A percentile compares a stretch with the other conserved stretches of the same genome.
These are phyloP conservation scores for Anorthoa munda DNA, from an alignment of 2,888 invertebrate genomes.

Conservation along the genomic window DNA sequence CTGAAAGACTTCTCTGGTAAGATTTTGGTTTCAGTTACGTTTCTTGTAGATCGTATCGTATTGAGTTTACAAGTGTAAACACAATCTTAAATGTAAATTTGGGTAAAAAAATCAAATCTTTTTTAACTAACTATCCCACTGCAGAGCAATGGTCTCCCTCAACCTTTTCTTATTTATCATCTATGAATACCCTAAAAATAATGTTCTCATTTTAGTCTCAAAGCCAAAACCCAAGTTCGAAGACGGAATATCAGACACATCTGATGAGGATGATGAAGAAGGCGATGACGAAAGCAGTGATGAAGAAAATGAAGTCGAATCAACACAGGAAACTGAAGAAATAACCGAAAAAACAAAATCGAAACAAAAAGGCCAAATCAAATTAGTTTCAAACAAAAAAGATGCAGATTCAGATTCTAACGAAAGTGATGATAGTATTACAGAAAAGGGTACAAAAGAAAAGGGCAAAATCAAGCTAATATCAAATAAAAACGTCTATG, in stretches of 20 bases:
- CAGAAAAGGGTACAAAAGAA: constrained; percentile 38
- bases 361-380: constrained; percentile 32
- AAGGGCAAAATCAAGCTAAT: constrained; percentile 43
- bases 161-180: not conserved
- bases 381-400: constrained; percentile 45
- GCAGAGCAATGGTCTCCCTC: not conserved
- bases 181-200: not conserved
- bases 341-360: constrained; percentile 22
- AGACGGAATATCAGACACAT: constrained; percentile 85
- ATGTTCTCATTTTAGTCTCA: constrained; percentile 77
- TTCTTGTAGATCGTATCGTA: too few relatives aligned
- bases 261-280: constrained; percentile 78
- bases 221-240: constrained; percentile 84
- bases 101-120: too few relatives aligned
- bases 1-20: constrained; percentile 84
- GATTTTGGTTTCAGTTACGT: not conserved
- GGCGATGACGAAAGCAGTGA: constrained; percentile 65
- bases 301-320: constrained; percentile 44
- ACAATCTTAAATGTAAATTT: too few relatives aligned
- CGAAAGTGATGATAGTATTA: constrained; percentile 22
- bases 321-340: constrained; percentile 28
- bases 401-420: constrained; percentile 35
- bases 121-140: too few relatives aligned
- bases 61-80: too few relatives aligned
- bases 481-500: constrained; percentile 49